These are phyloP conservation scores for Urechis unicinctus DNA, from an alignment of 2,888 invertebrate genomes.

Conservation along the genomic window DNA sequence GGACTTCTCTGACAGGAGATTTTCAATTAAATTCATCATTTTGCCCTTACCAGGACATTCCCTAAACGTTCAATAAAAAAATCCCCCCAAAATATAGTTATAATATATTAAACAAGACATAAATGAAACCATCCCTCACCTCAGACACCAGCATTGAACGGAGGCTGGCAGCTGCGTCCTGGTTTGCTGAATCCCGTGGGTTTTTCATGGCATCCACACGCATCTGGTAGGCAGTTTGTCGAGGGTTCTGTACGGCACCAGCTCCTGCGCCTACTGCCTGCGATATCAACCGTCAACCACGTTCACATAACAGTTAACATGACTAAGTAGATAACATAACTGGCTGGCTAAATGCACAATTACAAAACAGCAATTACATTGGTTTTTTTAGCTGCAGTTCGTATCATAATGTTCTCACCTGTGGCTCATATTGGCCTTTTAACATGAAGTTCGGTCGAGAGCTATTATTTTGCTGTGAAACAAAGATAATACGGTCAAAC, in stretches of 20 bases:
- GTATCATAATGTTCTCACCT: conserved; percentile 58
- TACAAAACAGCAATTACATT: too few relatives aligned
- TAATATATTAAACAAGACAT: too few relatives aligned
- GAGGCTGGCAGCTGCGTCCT: conserved; percentile 48
- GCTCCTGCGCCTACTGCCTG: conserved; percentile 42
- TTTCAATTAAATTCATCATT: too few relatives aligned
- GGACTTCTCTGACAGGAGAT: too few relatives aligned
- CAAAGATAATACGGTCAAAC: too few relatives aligned
- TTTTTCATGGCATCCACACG: conserved; percentile 53
- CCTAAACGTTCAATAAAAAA: too few relatives aligned
- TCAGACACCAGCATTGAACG: conserved; percentile 53
- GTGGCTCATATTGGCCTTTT: conserved; percentile 74
- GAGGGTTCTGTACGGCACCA: conserved; percentile 61
- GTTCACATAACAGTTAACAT: background rate
- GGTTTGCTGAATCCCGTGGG: conserved; percentile 22
- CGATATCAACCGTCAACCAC: background rate
- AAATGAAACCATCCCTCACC: background rate
- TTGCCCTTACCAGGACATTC: too few relatives aligned
- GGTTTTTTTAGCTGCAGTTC: too few relatives aligned
- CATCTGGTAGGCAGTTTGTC: conserved; percentile 70
- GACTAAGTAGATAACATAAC: background rate
- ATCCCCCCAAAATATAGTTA: too few relatives aligned
- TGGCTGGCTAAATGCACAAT: background rate
- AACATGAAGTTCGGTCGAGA: conserved; percentile 40
- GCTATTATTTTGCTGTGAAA: background rate